Evolutionary conservation across 2,888 invertebrate species (phyloP).

Genomic region (Crossocerus cetratus): DNA sequence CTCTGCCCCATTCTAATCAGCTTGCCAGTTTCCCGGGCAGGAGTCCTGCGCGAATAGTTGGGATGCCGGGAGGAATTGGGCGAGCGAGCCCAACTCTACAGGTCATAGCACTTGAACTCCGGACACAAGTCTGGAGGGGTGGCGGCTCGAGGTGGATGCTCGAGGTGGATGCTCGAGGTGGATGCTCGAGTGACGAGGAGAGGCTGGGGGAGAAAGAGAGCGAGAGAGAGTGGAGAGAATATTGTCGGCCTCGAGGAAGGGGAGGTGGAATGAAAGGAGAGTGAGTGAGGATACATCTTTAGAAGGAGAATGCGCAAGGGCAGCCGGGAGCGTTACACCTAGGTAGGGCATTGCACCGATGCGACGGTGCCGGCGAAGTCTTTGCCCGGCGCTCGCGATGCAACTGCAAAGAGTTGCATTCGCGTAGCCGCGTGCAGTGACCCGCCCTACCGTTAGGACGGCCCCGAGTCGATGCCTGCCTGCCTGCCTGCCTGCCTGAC

Average conservation of each 20-base stretch:
- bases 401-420: constrained; percentile 67
- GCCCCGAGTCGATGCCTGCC: constrained; percentile 68
- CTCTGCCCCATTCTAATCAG: neutral
- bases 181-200: neutral
- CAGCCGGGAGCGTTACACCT: constrained; percentile 72
- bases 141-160: neutral
- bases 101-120: neutral
- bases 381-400: constrained; percentile 69
- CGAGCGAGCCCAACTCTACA: neutral
- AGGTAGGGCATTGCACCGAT: constrained; percentile 76
- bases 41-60: neutral
- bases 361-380: constrained; percentile 59
- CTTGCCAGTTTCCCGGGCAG: neutral
- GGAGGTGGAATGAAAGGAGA: constrained; percentile 41
- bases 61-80: neutral
- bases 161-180: neutral
- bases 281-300: constrained; percentile 49
- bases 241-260: constrained; percentile 11
- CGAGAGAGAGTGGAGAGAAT: constrained; percentile 1
- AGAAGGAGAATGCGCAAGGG: constrained; percentile 53
- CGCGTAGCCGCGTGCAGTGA: constrained; percentile 75
- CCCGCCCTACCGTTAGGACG: constrained; percentile 78
- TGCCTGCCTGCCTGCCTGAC: constrained; percentile 36
- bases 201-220: neutral
- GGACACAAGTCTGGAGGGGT: neutral